A percentile compares a stretch with the other conserved stretches of the same genome.
Evolutionary conservation across 1,140 invertebrate species (phyloP).

Genomic region (Drosophila simulans): DNA sequence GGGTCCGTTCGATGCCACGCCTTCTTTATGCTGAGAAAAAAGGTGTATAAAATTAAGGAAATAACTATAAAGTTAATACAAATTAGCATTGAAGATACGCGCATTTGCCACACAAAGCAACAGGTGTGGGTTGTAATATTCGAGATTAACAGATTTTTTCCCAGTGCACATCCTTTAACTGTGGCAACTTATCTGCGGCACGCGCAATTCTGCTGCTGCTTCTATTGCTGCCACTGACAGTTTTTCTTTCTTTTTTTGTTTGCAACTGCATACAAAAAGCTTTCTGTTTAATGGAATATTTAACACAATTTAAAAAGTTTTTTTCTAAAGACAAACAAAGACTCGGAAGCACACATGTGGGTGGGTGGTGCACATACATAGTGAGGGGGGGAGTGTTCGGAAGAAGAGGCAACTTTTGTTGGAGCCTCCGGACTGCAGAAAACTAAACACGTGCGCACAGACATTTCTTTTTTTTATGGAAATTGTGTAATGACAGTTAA

Average conservation of each 20-base stretch:
- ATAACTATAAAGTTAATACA: background rate
- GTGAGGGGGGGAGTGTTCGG: background rate
- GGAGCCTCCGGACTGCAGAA: slow-evolving; percentile 35
- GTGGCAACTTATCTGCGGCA: slow-evolving; percentile 57
- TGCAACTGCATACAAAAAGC: slow-evolving; percentile 69
- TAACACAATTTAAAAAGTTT: slow-evolving; percentile 81
- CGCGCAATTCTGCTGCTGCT: slow-evolving; percentile 29
- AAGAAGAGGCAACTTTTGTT: slow-evolving; percentile 58
- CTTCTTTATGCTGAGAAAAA: slow-evolving; percentile 1
- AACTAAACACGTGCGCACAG: slow-evolving; percentile 44
- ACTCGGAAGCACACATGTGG: slow-evolving; percentile 56
- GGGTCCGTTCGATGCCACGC: background rate
- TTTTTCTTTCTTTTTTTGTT: slow-evolving; percentile 43
- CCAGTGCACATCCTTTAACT: slow-evolving; percentile 32
- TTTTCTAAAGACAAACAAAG: slow-evolving; percentile 78
- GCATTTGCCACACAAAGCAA: too few species aligned
- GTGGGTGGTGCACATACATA: background rate
- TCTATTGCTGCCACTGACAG: slow-evolving; percentile 46
- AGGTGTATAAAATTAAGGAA: background rate
- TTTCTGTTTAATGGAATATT: slow-evolving; percentile 83
- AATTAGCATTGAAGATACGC: too few species aligned
- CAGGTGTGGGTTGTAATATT: background rate
- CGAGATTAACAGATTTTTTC: background rate
- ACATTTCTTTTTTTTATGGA: slow-evolving; percentile 69
- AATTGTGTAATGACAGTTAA: slow-evolving; percentile 82